A percentile compares a stretch with the other conserved stretches of the same genome.
Conservation (phyloP, 2,113 vertebrate species). For the Melozone crissalis region DNA sequence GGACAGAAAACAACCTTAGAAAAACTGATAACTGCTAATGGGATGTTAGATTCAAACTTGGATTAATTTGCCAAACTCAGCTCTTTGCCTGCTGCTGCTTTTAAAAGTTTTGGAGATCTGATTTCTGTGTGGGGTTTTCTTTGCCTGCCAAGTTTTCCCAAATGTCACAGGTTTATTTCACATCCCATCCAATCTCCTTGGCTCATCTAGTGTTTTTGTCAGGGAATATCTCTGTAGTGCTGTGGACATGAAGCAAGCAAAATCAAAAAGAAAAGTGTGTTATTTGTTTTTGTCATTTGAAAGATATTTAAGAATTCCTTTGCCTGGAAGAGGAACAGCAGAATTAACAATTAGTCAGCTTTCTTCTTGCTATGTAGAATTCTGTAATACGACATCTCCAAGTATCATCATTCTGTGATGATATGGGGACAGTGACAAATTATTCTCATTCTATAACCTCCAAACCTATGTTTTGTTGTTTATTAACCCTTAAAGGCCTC, state of each 20-base stretch:
- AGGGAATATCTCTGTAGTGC: not conserved
- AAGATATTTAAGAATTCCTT: not conserved
- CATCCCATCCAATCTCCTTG: not conserved
- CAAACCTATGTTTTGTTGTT: not conserved
- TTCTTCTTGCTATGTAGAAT: not conserved
- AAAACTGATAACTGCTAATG: not conserved
- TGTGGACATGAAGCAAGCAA: not conserved
- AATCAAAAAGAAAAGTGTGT: not conserved
- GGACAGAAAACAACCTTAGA: not conserved
- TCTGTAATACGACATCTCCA: not conserved
- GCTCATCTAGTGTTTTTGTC: not conserved
- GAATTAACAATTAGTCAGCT: not conserved
- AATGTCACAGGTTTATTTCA: not conserved
- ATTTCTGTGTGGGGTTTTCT: not conserved
- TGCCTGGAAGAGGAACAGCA: not conserved
- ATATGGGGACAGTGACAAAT: not conserved
- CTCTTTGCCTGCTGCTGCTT: not conserved
- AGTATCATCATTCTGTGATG: not conserved
- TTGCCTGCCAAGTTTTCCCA: not conserved
- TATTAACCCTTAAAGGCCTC: not conserved
- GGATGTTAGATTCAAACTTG: not conserved
- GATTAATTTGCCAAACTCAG: not conserved
- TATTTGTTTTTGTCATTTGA: rapidly evolving
- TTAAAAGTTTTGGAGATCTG: not conserved
- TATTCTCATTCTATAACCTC: not conserved